Conservation (phyloP, 2,888 invertebrate genomes). For the Pardosa pseudoannulata region DNA sequence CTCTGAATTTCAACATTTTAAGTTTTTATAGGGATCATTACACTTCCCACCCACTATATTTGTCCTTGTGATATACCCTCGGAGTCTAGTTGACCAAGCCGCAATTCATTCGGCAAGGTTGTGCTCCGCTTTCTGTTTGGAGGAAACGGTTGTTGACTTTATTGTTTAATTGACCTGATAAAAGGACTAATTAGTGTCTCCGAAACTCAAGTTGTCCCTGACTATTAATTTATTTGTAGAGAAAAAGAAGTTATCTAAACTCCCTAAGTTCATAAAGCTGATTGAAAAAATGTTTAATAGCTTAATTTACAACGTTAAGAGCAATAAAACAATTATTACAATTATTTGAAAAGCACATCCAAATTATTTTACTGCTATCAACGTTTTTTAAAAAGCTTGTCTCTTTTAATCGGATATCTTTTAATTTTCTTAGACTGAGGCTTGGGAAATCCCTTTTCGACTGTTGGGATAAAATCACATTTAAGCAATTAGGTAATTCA, state of each 20-base stretch:
- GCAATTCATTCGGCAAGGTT: neutral
- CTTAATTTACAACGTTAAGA: neutral
- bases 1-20: no score
- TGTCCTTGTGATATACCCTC: no score
- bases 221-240: constrained; percentile 4
- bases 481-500: no score
- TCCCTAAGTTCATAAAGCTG: neutral
- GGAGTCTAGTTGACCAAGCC: no score
- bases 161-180: neutral
- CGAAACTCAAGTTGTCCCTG: neutral
- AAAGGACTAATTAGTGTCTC: constrained; percentile 1
- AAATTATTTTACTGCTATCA: no score
- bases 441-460: no score
- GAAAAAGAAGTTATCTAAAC: neutral
- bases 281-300: neutral
- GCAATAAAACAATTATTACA: constrained; percentile 1
- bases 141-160: constrained; percentile 6
- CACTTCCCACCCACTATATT: no score
- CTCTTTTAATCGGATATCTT: no score
- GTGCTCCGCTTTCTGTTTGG: constrained; percentile 1
- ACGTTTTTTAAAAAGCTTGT: no score
- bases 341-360: neutral
- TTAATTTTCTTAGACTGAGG: no score
- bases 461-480: no score
- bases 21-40: no score